A percentile compares a stretch with the other conserved stretches of the same genome.
These are phyloP conservation scores for Dolichopus griseipennis DNA, from an alignment of 2,888 invertebrate genomes.

Conservation along the genomic window DNA sequence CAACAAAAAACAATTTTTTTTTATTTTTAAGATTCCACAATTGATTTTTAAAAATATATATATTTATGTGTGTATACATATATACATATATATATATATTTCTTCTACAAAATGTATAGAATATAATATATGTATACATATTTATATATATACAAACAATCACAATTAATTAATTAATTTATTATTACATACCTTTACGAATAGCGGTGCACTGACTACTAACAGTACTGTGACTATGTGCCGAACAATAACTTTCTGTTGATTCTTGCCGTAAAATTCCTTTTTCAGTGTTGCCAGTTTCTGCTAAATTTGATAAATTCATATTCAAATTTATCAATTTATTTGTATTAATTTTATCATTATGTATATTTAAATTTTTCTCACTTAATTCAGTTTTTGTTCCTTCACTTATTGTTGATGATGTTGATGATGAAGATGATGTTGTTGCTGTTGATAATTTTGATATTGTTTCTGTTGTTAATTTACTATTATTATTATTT, in stretches of 20 bases:
- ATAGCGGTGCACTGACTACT: conserved; percentile 60
- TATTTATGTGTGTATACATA: no score
- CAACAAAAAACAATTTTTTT: no score
- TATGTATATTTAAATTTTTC: conserved; percentile 3
- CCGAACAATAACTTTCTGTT: conserved; percentile 54
- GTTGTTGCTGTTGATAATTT: conserved; percentile 7
- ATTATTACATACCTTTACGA: conserved; percentile 27
- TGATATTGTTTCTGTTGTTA: background rate
- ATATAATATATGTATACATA: conserved; percentile 37
- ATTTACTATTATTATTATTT: background rate
- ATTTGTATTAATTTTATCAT: conserved; percentile 9
- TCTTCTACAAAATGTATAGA: conserved; percentile 30
- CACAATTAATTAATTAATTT: conserved; percentile 43
- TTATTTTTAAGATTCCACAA: no score
- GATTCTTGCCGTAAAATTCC: conserved; percentile 47
- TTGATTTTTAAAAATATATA: no score
- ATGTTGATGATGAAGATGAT: conserved; percentile 30
- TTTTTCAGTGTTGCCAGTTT: background rate
- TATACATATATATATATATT: no score
- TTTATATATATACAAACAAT: conserved; percentile 50
- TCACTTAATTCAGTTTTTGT: conserved; percentile 8
- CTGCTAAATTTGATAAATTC: conserved; percentile 12
- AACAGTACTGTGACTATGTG: conserved; percentile 47
- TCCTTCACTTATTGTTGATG: conserved; percentile 17
- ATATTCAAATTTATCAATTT: background rate